These are phyloP conservation scores for Drosophila jambulina DNA, from an alignment of 1,140 invertebrate genomes.

Conservation along the genomic window DNA sequence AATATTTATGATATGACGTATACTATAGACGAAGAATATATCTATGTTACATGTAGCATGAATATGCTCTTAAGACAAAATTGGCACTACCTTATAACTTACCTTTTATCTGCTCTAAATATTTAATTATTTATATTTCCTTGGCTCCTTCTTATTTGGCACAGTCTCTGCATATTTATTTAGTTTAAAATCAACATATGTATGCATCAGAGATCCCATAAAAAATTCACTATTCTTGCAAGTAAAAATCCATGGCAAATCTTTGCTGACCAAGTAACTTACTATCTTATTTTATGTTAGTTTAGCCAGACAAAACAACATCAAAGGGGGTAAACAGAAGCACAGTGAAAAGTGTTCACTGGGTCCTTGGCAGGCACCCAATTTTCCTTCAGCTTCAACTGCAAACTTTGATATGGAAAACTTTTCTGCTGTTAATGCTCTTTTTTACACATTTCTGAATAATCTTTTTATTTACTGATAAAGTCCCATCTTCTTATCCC, in stretches of 20 bases:
- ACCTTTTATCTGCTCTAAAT: background rate
- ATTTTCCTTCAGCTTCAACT: conserved; percentile 1
- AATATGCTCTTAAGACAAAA: too few relatives aligned
- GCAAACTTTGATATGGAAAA: conserved; percentile 27
- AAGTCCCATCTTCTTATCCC: background rate
- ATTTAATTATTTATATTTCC: background rate
- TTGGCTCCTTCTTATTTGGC: too few relatives aligned
- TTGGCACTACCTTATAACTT: background rate
- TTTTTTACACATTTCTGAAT: conserved; percentile 33
- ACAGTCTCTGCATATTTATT: background rate
- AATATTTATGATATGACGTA: too few relatives aligned
- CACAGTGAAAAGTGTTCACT: background rate
- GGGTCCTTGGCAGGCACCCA: background rate
- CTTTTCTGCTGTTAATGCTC: conserved; percentile 18
- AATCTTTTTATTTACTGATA: conserved; percentile 24
- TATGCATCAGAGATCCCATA: background rate
- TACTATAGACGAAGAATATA: too few relatives aligned
- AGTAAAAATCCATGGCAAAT: conserved; percentile 2
- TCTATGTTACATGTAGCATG: background rate
- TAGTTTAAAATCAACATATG: background rate
- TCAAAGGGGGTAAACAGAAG: conserved; percentile 8
- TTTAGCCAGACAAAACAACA: conserved; percentile 13
- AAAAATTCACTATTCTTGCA: background rate
- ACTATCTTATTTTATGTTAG: conserved; percentile 32
- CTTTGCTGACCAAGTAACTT: conserved; percentile 3